A percentile compares a stretch with the other conserved stretches of the same genome.
Evolutionary conservation across 2,888 invertebrate species (phyloP).

Genomic region (Synanthedon myopaeformis): DNA sequence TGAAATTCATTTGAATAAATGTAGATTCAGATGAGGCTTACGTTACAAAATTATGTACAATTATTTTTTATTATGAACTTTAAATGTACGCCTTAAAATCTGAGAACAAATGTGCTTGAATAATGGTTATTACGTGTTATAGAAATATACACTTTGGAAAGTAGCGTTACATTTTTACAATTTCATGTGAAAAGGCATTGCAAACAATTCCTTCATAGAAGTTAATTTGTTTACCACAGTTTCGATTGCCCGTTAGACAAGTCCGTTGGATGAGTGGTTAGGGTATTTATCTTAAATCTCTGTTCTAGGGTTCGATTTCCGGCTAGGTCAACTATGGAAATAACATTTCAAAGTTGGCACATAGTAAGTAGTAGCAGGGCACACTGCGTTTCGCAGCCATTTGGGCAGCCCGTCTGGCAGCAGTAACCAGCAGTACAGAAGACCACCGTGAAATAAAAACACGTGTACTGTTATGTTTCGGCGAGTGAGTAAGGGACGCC

Average conservation of each 20-base stretch:
- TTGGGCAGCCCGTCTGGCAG: no score
- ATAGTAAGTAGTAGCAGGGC: no score
- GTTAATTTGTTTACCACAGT: conserved; percentile 8
- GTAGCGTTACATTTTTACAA: conserved; percentile 27
- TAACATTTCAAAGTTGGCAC: no score
- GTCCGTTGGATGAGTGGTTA: no score
- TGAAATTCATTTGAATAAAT: conserved; percentile 3
- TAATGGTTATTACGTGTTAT: conserved; percentile 1
- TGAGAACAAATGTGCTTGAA: conserved; percentile 15
- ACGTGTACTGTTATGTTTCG: no score
- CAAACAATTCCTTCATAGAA: conserved; percentile 15
- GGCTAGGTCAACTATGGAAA: no score
- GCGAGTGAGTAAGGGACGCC: no score
- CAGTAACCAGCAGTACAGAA: no score
- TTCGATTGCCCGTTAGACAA: neutral
- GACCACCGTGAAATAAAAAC: no score
- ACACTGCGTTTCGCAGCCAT: no score
- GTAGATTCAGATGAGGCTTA: conserved; percentile 2
- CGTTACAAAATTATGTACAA: neutral
- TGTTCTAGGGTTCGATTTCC: no score
- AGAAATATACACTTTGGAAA: conserved; percentile 11
- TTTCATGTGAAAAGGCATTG: conserved; percentile 25
- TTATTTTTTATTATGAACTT: conserved; percentile 8
- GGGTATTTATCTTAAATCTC: no score
- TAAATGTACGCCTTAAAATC: conserved; percentile 7